Base-by-base conservation (phyloP, 2,797 vertebrate genomes). In the Aldrovandia affinis region DNA sequence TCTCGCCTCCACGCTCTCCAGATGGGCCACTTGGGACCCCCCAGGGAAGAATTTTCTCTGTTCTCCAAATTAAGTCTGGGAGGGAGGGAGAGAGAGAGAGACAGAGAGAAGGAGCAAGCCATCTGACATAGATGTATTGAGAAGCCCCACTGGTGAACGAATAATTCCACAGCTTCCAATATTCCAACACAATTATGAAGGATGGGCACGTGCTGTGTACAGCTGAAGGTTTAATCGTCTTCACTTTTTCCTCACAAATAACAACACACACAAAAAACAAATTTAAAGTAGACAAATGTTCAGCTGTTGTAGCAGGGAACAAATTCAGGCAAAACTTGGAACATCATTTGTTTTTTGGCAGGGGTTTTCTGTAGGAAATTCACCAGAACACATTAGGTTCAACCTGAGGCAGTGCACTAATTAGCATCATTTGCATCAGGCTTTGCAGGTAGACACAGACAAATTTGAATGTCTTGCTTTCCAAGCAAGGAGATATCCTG, bases 11-110 rank as follows among this genome's bases (percentile, higher is more conserved):
- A 15, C 36, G 92, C 90, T 92, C 92, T 92, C 84, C 90, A 92
- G 93, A 94, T 90, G 89, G 91, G 90, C 91, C 93, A 94, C 92
- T 93, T 93, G 90, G 90, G 89, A 91, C 89, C 92, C 93, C 92
- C 90, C 87, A 75, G 91, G 93, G 93, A 93, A 88, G 92, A 33
- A 7, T 59, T 93, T 92, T 89, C 91, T 90, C 91, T 89, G 92
- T 90, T 91, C 90, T 90, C 89, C 92, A 93, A 93, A 92, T 90
- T 89, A 88, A 88, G 83, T 47, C 85, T 85, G 84, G 80, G 85
- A 78, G 82, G 70, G 33, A 79, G 59, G 33, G 82, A 33, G 82
- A 77, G 83, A 8, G 20, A 84, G 55, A 78, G 15, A 65, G 68
- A 82, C 28, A 54, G 81, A 44, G 30, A 77, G 80, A 84, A 8